Base-by-base conservation (phyloP, 2,113 vertebrate genomes). In the Tragelaphus strepsiceros region DNA sequence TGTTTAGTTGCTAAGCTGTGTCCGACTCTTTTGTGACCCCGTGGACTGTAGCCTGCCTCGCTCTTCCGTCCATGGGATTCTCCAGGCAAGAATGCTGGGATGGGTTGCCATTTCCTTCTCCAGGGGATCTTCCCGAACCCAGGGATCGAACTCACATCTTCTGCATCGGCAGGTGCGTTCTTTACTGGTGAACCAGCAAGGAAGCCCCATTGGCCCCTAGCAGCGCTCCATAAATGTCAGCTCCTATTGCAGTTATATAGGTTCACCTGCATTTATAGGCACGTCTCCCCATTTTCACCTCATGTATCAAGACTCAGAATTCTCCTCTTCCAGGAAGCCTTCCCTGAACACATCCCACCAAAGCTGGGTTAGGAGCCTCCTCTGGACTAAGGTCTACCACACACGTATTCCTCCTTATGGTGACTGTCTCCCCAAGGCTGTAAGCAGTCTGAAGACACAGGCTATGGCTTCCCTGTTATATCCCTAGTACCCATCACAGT, bases 261-360 rank as follows among this genome's bases (percentile, higher is more conserved):
- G 74, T 51, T 59, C 53, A 89, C 30, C 17, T 51, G 17, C 28
- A 49, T 90, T 53, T 35, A 56, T 35, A 35, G 59, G 19, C 2
- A 24, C 19, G 10, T 56, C 8, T 59, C 39, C 82, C 30, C 19
- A 12, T 32, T 86, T 86, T 26, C 35, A 59, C n/a, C 64, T 89
- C 54, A 13, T 62, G 54, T 11, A 62, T 49, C 51, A 67, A 35
- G 10, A 71, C 30, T 84, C 21, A 53, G 16, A 81, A 21, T 5
- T 77, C 51, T 88, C n/a, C 15, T 96, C 59, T 67, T 96, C 54
- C 10, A 49, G 80, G 84, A 97, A 92, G 77, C 9, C 90, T 56
- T 86, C 67, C 83, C 28, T 35, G 71, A 86, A 91, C 21, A 61
- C 24, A 19, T 2, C 9, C 21, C 4, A n/a, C 49, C n/a, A 46